Base-by-base conservation (phyloP, 2,797 vertebrate species). In the Sebastiscus tertius region DNA sequence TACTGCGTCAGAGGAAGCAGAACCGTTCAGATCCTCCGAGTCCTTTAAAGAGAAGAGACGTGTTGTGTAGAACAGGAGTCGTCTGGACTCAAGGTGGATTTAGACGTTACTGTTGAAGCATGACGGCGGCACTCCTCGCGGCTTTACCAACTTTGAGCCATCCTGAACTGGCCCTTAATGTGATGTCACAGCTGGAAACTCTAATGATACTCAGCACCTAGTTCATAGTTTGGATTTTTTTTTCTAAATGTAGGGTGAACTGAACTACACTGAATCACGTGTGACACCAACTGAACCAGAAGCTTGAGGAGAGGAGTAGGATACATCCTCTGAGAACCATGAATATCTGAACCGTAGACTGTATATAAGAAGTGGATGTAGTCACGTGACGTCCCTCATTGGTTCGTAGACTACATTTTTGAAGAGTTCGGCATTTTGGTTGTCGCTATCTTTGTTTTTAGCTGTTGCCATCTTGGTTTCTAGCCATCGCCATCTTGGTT, bases 381-480 rank as follows among this genome's bases (percentile, higher is more conserved):
- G 39, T 16, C 39, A 16, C 14, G 39, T 42, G 14, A 42, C 1
- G 14, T 16, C 14, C 3, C 39, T 16, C 39, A 42, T 42, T 2
- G 0, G 39, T 42, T 42, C 3, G 13, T 42, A 16, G 39, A 42
- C 39, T 42, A 42, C 39, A 42, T 1, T 42, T 42, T 42, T 42
- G 39, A 42, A 42, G 14, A 42, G 0, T 42, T 42, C 14, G 14
- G 2, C 39, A 42, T 42, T 42, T 42, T 42, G 39, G 14, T 42
- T 3, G 39, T 42, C 14, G 14, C 39, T 6, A 42, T 36, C 34
- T 36, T 36, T 11, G 10, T 36, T 36, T 36, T 36, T 36, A 0
- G 10, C 0, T 4, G 33, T 11, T 0, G 10, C 0, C 10, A 34
- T 34, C 33, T 34, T 34, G 33, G 10, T 34, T 0, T 34, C 1